phyloP scores from a whole-genome alignment of 1,140 invertebrate genomes.

The Drosophila eugracilis region DNA sequence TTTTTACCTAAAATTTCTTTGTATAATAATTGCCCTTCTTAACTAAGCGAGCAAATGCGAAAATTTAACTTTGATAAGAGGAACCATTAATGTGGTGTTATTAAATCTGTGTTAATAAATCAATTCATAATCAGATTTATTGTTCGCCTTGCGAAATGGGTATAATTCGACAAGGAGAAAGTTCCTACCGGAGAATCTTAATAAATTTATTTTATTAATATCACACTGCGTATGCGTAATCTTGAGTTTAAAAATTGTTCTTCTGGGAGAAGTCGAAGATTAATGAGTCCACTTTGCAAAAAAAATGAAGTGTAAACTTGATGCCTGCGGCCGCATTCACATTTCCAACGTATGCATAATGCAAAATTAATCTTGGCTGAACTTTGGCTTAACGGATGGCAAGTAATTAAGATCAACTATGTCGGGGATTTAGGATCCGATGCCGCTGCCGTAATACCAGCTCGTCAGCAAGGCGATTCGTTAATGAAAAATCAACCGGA shows the following conservation, averaged over 20 bases:
- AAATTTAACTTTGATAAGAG: too few relatives aligned
- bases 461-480: slow-evolving; percentile 29
- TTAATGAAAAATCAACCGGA: slow-evolving; percentile 73
- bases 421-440: slow-evolving; percentile 11
- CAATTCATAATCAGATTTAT: too few relatives aligned
- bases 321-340: slow-evolving; percentile 2
- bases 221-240: slow-evolving; percentile 24
- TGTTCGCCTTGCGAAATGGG: too few relatives aligned
- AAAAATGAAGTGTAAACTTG: slow-evolving; percentile 12
- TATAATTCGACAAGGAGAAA: too few relatives aligned
- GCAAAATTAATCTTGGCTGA: slow-evolving; percentile 51
- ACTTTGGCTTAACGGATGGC: slow-evolving; percentile 57
- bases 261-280: slow-evolving; percentile 48
- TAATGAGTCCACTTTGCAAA: slow-evolving; percentile 39
- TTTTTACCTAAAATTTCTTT: too few relatives aligned
- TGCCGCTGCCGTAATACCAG: slow-evolving; percentile 23
- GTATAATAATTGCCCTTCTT: too few relatives aligned
- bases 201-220: background rate
- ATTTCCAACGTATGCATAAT: slow-evolving; percentile 28
- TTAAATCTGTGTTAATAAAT: too few relatives aligned
- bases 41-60: too few relatives aligned
- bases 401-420: slow-evolving; percentile 67
- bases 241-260: slow-evolving; percentile 34
- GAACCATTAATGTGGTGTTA: too few relatives aligned
- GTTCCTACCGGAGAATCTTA: too few relatives aligned